Percentiles rank a stretch among this genome's conserved stretches.
Conservation (phyloP, 2,797 vertebrate genomes). For the Eulemur rubriventer region DNA sequence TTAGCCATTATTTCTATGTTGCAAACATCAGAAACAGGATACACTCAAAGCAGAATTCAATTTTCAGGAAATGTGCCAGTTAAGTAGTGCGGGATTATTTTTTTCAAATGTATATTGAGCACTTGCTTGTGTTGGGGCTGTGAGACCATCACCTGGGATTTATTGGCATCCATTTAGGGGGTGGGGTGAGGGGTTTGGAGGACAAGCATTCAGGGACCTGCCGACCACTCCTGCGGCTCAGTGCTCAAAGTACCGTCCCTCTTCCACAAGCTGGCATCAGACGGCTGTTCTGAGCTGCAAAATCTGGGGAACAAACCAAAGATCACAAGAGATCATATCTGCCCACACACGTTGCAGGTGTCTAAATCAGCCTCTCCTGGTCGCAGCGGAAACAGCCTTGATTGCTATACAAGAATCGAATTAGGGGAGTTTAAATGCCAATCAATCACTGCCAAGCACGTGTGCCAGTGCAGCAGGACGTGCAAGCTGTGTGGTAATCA, state of each 20-base stretch:
- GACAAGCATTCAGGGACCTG: background rate
- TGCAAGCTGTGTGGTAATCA: conserved; percentile 75
- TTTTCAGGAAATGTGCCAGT: background rate
- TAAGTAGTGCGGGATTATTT: background rate
- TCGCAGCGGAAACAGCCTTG: conserved; percentile 54
- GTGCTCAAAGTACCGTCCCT: rapidly evolving
- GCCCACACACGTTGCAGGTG: background rate
- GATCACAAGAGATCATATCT: background rate
- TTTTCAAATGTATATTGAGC: background rate
- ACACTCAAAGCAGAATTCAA: background rate
- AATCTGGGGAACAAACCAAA: background rate
- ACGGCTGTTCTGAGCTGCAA: background rate
- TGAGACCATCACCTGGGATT: background rate
- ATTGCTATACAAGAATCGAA: conserved; percentile 77
- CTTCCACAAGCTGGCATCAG: background rate
- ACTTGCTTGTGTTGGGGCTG: background rate
- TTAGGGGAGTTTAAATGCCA: conserved; percentile 69
- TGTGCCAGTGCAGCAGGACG: conserved; percentile 21
- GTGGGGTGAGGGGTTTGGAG: background rate
- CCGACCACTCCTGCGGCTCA: background rate
- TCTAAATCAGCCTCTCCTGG: background rate
- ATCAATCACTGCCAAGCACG: conserved; percentile 58
- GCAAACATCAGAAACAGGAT: background rate
- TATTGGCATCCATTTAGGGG: background rate
- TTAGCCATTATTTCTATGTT: background rate